Conservation (phyloP, 1,140 invertebrate genomes). For the Cydia fagiglandana region DNA sequence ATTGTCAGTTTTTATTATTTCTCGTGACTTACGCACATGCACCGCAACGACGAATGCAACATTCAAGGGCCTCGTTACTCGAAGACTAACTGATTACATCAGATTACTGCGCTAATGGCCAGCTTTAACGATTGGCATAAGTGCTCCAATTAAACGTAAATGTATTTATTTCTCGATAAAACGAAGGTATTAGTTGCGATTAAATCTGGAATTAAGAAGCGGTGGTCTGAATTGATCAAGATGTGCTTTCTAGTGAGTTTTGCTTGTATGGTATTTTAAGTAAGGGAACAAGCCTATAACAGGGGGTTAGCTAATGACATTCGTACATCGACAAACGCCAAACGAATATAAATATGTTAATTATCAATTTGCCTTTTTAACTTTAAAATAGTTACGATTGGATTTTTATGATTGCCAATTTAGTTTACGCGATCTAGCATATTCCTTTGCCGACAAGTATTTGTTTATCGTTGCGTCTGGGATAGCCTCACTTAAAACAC, state of each 20-base stretch:
- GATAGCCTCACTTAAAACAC: neutral
- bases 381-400: too few species aligned
- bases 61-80: neutral
- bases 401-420: neutral
- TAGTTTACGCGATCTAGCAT: neutral
- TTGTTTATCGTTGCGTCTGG: conserved; percentile 5
- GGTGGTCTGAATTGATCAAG: too few species aligned
- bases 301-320: too few species aligned
- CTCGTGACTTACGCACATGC: neutral
- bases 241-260: too few species aligned
- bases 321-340: too few species aligned
- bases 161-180: neutral
- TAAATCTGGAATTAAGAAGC: conserved; percentile 1
- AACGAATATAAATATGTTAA: too few species aligned
- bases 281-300: too few species aligned
- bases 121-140: conserved; percentile 8
- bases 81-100: conserved; percentile 11
- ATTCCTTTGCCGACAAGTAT: neutral
- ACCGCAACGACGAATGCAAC: neutral
- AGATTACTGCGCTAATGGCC: neutral
- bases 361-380: too few species aligned
- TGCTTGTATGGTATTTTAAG: too few species aligned
- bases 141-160: neutral
- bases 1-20: neutral
- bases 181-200: neutral